These are phyloP conservation scores for Ellobium chinense DNA, from an alignment of 2,888 invertebrate species.

Conservation along the genomic window DNA sequence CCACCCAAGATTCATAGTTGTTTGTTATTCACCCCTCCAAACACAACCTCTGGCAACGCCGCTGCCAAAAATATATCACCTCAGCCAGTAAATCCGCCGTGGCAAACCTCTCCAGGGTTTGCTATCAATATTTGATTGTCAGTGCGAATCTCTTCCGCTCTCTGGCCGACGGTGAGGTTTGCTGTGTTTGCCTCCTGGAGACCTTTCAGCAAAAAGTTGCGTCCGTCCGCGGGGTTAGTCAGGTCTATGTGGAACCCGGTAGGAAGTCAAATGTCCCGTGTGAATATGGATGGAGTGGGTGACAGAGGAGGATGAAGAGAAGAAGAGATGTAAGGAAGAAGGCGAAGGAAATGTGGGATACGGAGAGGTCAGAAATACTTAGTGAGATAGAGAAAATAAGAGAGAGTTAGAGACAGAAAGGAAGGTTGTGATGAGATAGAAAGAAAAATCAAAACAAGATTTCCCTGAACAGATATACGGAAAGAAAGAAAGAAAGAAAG, in stretches of 20 bases:
- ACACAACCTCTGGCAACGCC: no score
- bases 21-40: no score
- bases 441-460: no score
- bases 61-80: neutral
- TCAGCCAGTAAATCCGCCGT: neutral
- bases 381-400: neutral
- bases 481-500: neutral
- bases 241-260: neutral
- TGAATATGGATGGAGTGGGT: no score
- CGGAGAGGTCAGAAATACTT: neutral
- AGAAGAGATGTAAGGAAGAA: neutral
- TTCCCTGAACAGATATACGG: neutral
- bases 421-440: neutral
- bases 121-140: constrained; percentile 19
- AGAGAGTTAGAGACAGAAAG: neutral
- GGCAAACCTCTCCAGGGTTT: constrained; percentile 14
- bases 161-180: neutral
- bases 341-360: neutral
- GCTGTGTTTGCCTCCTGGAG: neutral
- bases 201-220: neutral
- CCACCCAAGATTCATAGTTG: no score
- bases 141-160: neutral
- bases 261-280: no score
- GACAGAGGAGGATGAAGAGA: neutral
- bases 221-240: neutral